Evolutionary conservation across 2,113 vertebrate species (phyloP).

Genomic region (Sebastes fasciatus): DNA sequence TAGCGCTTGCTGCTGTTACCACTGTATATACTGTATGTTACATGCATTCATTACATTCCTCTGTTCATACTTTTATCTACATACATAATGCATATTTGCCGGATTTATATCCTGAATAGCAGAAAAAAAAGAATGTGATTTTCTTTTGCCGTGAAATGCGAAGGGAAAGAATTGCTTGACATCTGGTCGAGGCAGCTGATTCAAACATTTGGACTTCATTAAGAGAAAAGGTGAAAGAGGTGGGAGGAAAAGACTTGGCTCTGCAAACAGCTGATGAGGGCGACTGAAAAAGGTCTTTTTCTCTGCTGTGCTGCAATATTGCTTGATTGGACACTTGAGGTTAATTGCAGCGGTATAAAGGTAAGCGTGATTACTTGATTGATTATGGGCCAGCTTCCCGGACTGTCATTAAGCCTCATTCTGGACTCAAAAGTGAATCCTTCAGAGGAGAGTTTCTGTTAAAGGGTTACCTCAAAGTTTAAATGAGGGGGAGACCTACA

Average conservation of each 20-base stretch:
- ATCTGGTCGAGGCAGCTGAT: constrained; percentile 33
- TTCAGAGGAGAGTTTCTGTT: constrained; percentile 21
- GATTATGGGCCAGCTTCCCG: constrained; percentile 48
- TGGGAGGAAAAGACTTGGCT: constrained; percentile 6
- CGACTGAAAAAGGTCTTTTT: constrained; percentile 31
- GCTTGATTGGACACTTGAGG: constrained; percentile 59
- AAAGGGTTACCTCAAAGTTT: neutral
- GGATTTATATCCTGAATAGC: constrained; percentile 7
- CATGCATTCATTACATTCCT: constrained; percentile 1
- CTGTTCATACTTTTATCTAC: neutral
- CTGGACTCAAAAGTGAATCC: constrained; percentile 36
- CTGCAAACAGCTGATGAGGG: constrained; percentile 44
- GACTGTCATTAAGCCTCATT: constrained; percentile 51
- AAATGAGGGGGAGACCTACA: neutral
- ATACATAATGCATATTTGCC: neutral
- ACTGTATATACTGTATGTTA: neutral
- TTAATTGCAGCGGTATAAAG: constrained; percentile 56
- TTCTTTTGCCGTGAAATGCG: constrained; percentile 17
- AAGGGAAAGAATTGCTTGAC: constrained; percentile 5
- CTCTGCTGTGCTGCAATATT: constrained; percentile 33
- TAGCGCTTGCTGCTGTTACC: neutral
- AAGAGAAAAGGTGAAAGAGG: constrained; percentile 43
- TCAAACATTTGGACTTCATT: constrained; percentile 54
- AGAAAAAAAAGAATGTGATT: constrained; percentile 12
- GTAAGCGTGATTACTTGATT: constrained; percentile 46